Evolutionary conservation across 2,113 vertebrate species (phyloP).

Genomic region (Mungos mungo): DNA sequence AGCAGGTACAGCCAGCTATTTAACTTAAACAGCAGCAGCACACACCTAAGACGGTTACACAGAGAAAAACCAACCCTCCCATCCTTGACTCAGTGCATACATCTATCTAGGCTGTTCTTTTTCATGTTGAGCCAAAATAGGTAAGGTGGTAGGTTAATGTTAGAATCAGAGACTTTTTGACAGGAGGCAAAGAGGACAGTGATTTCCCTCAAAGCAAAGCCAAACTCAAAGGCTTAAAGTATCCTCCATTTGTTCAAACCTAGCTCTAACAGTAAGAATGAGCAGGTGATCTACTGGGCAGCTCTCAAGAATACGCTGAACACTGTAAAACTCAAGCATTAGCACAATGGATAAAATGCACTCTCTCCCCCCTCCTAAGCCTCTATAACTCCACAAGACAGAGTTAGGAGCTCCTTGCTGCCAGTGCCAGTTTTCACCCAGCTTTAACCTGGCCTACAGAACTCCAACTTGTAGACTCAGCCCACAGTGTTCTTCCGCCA

Average conservation of each 20-base stretch:
- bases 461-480: not conserved
- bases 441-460: not conserved
- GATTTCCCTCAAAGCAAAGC: constrained; percentile 14
- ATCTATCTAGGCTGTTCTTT: not conserved
- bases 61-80: not conserved
- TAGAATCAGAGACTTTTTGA: not conserved
- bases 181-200: not conserved
- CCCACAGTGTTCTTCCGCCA: not conserved
- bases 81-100: not conserved
- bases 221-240: not conserved
- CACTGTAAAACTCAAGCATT: not conserved
- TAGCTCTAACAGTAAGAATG: not conserved
- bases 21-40: not conserved
- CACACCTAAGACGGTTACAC: not conserved
- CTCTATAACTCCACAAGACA: not conserved
- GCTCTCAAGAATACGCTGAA: not conserved
- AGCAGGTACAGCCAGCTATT: not conserved
- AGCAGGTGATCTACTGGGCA: not conserved
- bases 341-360: not conserved
- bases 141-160: not conserved
- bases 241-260: not conserved
- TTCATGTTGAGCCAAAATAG: not conserved
- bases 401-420: not conserved
- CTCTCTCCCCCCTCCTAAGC: not conserved
- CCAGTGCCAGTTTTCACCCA: not conserved